These are phyloP conservation scores for Drosophila affinis DNA, from an alignment of 2,888 invertebrate species.

Conservation along the genomic window DNA sequence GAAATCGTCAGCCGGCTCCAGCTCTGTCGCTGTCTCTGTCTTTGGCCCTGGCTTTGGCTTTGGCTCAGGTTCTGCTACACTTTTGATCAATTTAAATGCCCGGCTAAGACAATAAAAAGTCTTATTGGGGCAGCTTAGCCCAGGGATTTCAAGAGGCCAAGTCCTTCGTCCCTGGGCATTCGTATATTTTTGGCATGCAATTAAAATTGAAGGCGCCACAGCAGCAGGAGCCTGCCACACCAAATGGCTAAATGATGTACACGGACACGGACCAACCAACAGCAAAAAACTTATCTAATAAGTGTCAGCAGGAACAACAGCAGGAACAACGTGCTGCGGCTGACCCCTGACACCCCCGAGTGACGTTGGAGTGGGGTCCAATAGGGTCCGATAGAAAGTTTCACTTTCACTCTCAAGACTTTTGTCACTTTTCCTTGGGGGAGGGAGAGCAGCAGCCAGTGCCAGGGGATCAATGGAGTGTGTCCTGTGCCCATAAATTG, in stretches of 20 bases:
- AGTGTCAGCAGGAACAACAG: conserved; percentile 67
- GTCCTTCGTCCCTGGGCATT: conserved; percentile 13
- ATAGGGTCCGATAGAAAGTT: conserved; percentile 50
- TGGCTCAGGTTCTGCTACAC: conserved; percentile 41
- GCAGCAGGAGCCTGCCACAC: background rate
- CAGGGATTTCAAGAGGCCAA: conserved; percentile 50
- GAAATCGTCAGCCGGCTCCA: conserved; percentile 61
- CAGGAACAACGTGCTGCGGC: conserved; percentile 57
- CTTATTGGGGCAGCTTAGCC: conserved; percentile 57
- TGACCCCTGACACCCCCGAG: conserved; percentile 29
- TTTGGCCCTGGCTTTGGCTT: background rate
- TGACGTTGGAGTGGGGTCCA: conserved; percentile 26
- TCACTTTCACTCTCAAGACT: conserved; percentile 51
- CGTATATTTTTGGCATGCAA: conserved; percentile 61
- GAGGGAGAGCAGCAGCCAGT: background rate
- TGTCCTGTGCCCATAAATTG: conserved; percentile 64
- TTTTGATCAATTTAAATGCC: conserved; percentile 77
- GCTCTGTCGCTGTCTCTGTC: conserved; percentile 4
- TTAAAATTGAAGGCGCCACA: conserved; percentile 52
- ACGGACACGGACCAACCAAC: conserved; percentile 3
- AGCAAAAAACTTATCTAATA: conserved; percentile 78
- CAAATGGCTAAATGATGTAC: conserved; percentile 67
- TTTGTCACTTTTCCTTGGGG: conserved; percentile 55
- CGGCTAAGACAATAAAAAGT: conserved; percentile 73
- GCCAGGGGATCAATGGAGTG: background rate